Percentiles rank a stretch among this genome's conserved stretches.
Conservation (phyloP, 2,888 invertebrate genomes). For the Ichneumoninae sp. region DNA sequence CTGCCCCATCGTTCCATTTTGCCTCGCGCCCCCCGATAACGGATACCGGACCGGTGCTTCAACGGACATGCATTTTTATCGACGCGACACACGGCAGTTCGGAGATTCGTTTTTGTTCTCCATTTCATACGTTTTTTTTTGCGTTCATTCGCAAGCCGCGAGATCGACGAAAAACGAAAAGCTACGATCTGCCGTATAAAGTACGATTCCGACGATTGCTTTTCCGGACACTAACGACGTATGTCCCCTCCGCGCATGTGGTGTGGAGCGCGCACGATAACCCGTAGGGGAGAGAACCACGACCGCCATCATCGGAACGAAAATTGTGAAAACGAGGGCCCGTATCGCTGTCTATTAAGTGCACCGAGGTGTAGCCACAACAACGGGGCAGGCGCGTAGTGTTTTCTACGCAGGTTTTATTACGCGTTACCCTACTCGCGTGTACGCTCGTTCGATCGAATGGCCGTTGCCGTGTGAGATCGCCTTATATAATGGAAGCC, state of each 20-base stretch:
- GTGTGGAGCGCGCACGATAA: neutral
- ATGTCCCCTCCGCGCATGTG: slow-evolving; percentile 6
- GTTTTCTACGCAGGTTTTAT: slow-evolving; percentile 50
- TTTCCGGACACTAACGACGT: slow-evolving; percentile 63
- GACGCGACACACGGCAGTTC: slow-evolving; percentile 20
- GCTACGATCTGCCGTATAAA: slow-evolving; percentile 57
- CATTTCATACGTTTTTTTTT: slow-evolving; percentile 19
- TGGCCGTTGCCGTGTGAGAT: slow-evolving; percentile 24
- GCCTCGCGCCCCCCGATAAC: neutral
- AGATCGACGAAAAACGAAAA: slow-evolving; percentile 44
- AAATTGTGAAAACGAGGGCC: slow-evolving; percentile 64
- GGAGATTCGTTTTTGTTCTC: slow-evolving; percentile 35
- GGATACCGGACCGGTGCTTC: slow-evolving; percentile 34
- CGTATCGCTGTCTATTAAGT: slow-evolving; percentile 64
- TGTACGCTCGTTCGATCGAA: slow-evolving; percentile 58
- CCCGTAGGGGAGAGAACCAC: slow-evolving; percentile 11
- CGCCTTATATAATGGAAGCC: slow-evolving; percentile 22
- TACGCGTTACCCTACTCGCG: slow-evolving; percentile 24
- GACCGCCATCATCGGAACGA: slow-evolving; percentile 53
- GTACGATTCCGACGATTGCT: slow-evolving; percentile 63
- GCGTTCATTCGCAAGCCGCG: slow-evolving; percentile 30
- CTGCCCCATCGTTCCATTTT: neutral
- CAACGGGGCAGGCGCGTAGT: slow-evolving; percentile 19
- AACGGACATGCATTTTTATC: slow-evolving; percentile 53
- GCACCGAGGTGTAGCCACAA: slow-evolving; percentile 31